Evolutionary conservation across 2,888 invertebrate genomes (phyloP), one percentile per base, ranked within the genome.

Genomic region (Argynnis bischoffii): DNA sequence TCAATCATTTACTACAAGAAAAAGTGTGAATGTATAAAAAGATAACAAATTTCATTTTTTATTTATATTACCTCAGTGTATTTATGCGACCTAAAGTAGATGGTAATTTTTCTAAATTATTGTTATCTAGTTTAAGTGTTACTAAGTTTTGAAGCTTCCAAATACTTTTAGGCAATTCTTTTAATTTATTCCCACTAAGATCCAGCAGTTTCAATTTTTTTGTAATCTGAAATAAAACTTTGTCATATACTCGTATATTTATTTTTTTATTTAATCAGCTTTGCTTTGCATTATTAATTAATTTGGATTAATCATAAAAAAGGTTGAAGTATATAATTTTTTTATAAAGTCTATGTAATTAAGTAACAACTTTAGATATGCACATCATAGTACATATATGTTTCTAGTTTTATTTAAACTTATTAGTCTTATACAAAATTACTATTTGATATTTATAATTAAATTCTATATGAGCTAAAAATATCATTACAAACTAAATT

Each of bases 101-200:
- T 1, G 97, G 96, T 66, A 97, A 79, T 41, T 79, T 79, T 48
- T 75, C 82, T 3, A 97, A 80, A 48, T 81, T 76, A 83, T 97
- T 97, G 64, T 94, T 85, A 76, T 94, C 94, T 6, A 96, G 70
- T 78, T 95, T 95, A 3, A 97, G 85, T 26, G 94, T 94, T 0
- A 94, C 89, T 69, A 97, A 85, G 18, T 88, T 92, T 74, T 93
- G 88, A 21, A 96, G 85, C 80, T 95, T 95, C 78, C 94, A 94
- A 60, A 97, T 88, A 57, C 93, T 91, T 66, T 93, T 88, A 11
- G 97, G 96, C 72, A 97, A 83, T 71, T 84, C 74, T 13, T 73
- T 80, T 31, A 94, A 71, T 69, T 83, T 81, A 81, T 97, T 97
- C 59, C 93, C 88, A 76, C 94, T 94, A 64, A 97, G 80, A 84